A percentile compares a stretch with the other conserved stretches of the same genome.
phyloP scores from a whole-genome alignment of 2,888 invertebrate genomes.

The Adelognathus sp. region DNA sequence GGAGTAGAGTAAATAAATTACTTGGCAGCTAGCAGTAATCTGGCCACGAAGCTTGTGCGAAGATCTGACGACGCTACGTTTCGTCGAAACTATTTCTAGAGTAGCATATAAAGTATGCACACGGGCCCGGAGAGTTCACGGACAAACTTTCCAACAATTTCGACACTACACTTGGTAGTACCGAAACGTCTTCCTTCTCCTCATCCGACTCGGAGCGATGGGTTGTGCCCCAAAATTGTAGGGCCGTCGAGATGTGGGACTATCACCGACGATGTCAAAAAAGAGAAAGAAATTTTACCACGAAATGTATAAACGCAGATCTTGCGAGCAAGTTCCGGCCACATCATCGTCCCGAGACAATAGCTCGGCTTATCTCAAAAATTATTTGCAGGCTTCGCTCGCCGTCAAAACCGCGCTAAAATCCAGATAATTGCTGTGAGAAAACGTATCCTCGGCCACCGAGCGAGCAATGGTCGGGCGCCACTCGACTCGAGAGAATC shows the following conservation, averaged over 20 bases:
- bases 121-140: neutral
- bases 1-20: neutral
- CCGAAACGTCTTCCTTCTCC: neutral
- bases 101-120: neutral
- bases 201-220: neutral
- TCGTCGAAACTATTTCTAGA: conserved; percentile 11
- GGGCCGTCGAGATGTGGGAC: neutral
- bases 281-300: conserved; percentile 27
- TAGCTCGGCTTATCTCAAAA: conserved; percentile 10
- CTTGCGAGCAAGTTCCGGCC: conserved; percentile 1
- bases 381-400: conserved; percentile 30
- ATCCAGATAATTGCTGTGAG: conserved; percentile 71
- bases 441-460: conserved; percentile 55
- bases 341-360: neutral
- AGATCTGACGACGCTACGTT: conserved; percentile 3
- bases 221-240: neutral
- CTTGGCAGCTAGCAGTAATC: too few relatives aligned
- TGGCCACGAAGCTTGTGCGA: too few relatives aligned
- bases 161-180: neutral
- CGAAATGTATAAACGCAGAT: conserved; percentile 5
- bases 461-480: conserved; percentile 47
- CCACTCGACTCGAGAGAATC: conserved; percentile 56
- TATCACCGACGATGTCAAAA: conserved; percentile 6
- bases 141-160: conserved; percentile 4
- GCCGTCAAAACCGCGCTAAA: conserved; percentile 48